Conservation (phyloP, 2,797 vertebrate genomes). For the Enteromius anoplus region DNA sequence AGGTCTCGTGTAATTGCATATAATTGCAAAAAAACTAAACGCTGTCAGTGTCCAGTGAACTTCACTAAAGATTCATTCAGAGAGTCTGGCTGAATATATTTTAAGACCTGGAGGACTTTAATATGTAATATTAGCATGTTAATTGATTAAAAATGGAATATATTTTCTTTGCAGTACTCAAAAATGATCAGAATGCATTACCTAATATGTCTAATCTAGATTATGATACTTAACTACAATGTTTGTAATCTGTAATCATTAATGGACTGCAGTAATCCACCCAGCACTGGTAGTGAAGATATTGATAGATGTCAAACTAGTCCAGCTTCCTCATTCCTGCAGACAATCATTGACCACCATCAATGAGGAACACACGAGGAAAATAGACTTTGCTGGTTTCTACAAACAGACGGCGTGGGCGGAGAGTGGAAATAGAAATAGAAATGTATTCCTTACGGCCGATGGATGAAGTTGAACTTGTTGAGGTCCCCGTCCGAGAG, state of each 20-base stretch:
- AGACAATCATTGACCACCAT: slow-evolving; percentile 34
- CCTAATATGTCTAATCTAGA: not conserved
- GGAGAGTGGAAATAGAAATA: not conserved
- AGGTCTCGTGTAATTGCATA: too few species aligned
- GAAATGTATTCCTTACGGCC: slow-evolving; percentile 78
- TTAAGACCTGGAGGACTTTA: too few species aligned
- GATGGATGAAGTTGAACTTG: slow-evolving; percentile 81
- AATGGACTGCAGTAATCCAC: not conserved
- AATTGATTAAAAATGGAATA: too few species aligned
- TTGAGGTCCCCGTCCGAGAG: slow-evolving; percentile 77
- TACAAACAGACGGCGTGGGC: not conserved
- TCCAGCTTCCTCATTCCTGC: slow-evolving; percentile 40
- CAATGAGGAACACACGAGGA: slow-evolving; percentile 2
- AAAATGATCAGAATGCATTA: not conserved
- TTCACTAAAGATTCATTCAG: too few species aligned
- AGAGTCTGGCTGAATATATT: too few species aligned
- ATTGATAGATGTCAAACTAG: not conserved
- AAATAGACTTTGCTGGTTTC: not conserved
- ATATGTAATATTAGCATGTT: too few species aligned
- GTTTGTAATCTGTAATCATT: not conserved
- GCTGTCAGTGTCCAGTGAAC: too few species aligned
- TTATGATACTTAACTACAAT: not conserved
- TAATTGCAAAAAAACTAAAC: too few species aligned
- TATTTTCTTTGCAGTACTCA: too few species aligned
- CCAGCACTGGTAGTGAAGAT: not conserved